Percentiles rank a stretch among this genome's conserved stretches.
Evolutionary conservation across 1,140 invertebrate genomes (phyloP).

Genomic region (Rhyacophila brunnea): DNA sequence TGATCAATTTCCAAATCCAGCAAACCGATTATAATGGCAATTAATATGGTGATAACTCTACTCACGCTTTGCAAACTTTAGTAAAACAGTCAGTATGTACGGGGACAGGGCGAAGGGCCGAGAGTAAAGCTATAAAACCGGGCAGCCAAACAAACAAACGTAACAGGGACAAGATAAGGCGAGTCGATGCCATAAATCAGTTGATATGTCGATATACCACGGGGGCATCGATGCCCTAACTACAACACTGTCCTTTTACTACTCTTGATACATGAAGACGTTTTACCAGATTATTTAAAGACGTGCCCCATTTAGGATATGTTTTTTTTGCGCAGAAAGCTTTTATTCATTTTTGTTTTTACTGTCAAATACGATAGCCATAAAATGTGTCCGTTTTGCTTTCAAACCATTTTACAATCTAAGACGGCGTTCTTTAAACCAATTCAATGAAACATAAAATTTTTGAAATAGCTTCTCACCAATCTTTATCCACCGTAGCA

Average conservation of each 20-base stretch:
- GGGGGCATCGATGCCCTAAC: slow-evolving; percentile 3
- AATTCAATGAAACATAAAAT: too few species aligned
- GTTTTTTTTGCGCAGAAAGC: too few species aligned
- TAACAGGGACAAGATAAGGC: slow-evolving; percentile 34
- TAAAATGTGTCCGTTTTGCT: too few species aligned
- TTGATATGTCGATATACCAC: slow-evolving; percentile 29
- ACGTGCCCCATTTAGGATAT: slow-evolving; percentile 1
- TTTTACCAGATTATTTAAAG: slow-evolving; percentile 25
- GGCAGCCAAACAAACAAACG: slow-evolving; percentile 34
- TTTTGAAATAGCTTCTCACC: too few species aligned
- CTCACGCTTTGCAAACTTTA: background rate
- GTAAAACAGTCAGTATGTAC: background rate
- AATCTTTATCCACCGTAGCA: too few species aligned
- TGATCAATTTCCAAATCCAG: too few species aligned
- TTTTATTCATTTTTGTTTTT: too few species aligned
- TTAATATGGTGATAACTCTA: background rate
- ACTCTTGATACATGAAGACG: slow-evolving; percentile 8
- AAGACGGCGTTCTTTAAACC: too few species aligned
- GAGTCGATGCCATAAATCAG: slow-evolving; percentile 32
- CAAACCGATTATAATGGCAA: background rate
- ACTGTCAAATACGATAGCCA: too few species aligned
- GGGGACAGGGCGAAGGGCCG: slow-evolving; percentile 14
- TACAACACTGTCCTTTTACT: slow-evolving; percentile 1
- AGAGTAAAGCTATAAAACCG: slow-evolving; percentile 32
- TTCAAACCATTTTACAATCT: too few species aligned